Percentiles rank a stretch among this genome's conserved stretches.
Conservation (phyloP, 2,113 vertebrate genomes). For the Crotalus viridis region DNA sequence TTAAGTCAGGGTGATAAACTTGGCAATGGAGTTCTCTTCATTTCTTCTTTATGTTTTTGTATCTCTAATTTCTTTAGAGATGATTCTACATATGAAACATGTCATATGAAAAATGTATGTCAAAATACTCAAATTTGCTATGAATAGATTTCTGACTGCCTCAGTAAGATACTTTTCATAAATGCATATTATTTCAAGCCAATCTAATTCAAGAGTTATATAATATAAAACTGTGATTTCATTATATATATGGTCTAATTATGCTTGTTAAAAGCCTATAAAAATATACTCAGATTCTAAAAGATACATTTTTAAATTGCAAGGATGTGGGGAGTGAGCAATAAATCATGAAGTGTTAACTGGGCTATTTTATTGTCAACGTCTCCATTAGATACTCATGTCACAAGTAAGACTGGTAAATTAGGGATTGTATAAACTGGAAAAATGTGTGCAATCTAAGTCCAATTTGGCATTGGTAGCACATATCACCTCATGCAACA, state of each 20-base stretch:
- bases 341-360: slow-evolving; percentile 59
- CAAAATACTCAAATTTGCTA: neutral
- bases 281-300: slow-evolving; percentile 49
- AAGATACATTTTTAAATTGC: slow-evolving; percentile 30
- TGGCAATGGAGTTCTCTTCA: neutral
- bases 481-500: slow-evolving; percentile 32
- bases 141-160: neutral
- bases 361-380: slow-evolving; percentile 52
- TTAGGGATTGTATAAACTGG: slow-evolving; percentile 42
- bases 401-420: slow-evolving; percentile 35
- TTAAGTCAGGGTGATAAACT: neutral
- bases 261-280: slow-evolving; percentile 48
- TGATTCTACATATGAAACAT: neutral
- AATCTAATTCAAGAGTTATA: slow-evolving; percentile 24
- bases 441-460: slow-evolving; percentile 23
- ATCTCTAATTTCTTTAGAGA: neutral
- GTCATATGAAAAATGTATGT: neutral
- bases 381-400: slow-evolving; percentile 46
- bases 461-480: slow-evolving; percentile 44
- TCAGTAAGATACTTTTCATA: neutral
- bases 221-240: slow-evolving; percentile 24
- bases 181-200: slow-evolving; percentile 28
- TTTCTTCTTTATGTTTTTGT: neutral
- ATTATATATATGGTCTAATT: slow-evolving; percentile 28
- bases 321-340: slow-evolving; percentile 52